phyloP scores from a whole-genome alignment of 1,140 invertebrate genomes.

The Ooceraea biroi region DNA sequence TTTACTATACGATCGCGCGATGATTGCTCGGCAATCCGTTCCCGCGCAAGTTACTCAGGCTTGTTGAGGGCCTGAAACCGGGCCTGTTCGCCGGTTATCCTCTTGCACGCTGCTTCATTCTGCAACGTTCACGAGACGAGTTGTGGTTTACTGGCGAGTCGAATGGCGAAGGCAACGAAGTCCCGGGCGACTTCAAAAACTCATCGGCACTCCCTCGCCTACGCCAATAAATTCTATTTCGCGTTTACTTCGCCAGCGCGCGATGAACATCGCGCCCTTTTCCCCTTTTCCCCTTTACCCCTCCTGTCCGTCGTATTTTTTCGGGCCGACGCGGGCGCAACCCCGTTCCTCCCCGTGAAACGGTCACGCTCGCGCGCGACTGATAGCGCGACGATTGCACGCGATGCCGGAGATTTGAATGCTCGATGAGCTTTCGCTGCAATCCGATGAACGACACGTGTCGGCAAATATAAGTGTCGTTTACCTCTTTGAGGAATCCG shows the following conservation, averaged over 20 bases:
- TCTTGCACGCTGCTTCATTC: conserved; percentile 37
- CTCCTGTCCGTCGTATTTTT: conserved; percentile 28
- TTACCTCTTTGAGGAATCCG: neutral
- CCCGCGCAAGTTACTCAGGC: neutral
- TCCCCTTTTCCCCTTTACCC: neutral
- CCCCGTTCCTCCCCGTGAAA: conserved; percentile 1
- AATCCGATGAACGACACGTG: neutral
- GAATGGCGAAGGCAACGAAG: conserved; percentile 78
- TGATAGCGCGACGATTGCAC: conserved; percentile 16
- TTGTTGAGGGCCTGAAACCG: conserved; percentile 1
- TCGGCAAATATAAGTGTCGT: neutral
- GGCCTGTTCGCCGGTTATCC: neutral
- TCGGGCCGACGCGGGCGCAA: no score
- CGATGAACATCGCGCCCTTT: conserved; percentile 43
- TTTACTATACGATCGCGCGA: no score
- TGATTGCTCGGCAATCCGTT: neutral
- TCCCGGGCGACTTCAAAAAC: conserved; percentile 69
- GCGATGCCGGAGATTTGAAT: conserved; percentile 37
- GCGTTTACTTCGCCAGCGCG: conserved; percentile 63
- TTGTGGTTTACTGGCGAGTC: conserved; percentile 80
- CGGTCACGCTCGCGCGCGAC: neutral
- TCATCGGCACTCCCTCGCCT: conserved; percentile 64
- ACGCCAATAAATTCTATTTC: conserved; percentile 72
- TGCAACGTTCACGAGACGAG: conserved; percentile 67
- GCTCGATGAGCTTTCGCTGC: neutral